These are phyloP conservation scores for Sisor rabdophorus DNA, from an alignment of 2,113 vertebrate genomes.

Conservation along the genomic window DNA sequence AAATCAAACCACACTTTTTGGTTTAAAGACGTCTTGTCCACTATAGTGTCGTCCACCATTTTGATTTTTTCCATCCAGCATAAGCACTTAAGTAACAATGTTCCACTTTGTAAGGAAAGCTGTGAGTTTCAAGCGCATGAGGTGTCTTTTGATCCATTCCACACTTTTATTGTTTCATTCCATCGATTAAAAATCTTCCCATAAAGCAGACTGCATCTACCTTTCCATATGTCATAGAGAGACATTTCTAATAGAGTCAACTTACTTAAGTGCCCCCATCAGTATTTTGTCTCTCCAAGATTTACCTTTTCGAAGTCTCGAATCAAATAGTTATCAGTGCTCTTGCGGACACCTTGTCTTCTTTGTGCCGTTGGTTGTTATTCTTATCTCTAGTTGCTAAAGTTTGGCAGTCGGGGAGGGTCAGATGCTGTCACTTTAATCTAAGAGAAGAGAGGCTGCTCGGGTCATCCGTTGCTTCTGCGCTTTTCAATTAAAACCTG, in stretches of 20 bases:
- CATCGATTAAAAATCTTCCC: neutral
- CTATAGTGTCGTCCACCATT: no score
- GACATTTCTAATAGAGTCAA: neutral
- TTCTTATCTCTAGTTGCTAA: neutral
- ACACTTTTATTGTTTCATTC: neutral
- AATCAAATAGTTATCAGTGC: neutral
- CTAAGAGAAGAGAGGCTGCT: neutral
- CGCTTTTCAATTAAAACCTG: slow-evolving; percentile 2
- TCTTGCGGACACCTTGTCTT: neutral
- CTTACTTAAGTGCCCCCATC: neutral
- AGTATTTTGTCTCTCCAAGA: neutral
- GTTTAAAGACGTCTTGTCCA: no score
- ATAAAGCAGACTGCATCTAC: neutral
- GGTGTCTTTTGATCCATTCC: no score
- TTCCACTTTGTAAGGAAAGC: no score
- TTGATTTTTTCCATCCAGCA: no score
- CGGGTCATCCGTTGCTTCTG: neutral
- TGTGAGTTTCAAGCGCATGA: no score
- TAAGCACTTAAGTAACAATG: no score
- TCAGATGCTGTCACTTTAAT: slow-evolving; percentile 23
- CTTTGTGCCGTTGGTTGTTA: slow-evolving; percentile 5
- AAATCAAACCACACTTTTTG: no score
- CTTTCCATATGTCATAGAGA: neutral
- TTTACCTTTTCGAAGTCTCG: neutral
- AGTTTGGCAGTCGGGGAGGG: neutral